These are phyloP conservation scores for Corticium candelabrum DNA, from an alignment of 37 sponge, comb jelly and placozoan species.

Conservation along the genomic window DNA sequence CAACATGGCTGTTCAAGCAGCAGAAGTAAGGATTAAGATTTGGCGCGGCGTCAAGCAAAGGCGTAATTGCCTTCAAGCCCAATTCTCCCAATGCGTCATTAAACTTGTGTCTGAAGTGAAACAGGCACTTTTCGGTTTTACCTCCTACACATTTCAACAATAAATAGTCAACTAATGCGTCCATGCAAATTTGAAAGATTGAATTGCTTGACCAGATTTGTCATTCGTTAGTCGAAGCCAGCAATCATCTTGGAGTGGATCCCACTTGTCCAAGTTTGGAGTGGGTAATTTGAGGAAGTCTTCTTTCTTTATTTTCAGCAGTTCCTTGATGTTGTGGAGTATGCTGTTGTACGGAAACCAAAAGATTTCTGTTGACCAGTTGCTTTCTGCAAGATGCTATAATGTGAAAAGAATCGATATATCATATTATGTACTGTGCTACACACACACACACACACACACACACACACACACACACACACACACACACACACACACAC, in stretches of 20 bases:
- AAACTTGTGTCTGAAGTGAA: background rate
- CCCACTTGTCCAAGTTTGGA: background rate
- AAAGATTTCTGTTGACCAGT: background rate
- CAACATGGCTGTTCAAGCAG: no score
- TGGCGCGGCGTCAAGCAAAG: background rate
- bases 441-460: no score
- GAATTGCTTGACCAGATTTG: background rate
- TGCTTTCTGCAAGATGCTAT: background rate
- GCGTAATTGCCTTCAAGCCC: background rate
- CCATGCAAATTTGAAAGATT: no score
- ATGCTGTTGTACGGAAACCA: background rate
- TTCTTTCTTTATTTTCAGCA: background rate
- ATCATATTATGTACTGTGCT: no score
- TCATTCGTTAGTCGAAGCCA: background rate
- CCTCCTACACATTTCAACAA: no score
- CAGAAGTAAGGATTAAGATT: background rate
- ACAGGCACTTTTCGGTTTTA: no score
- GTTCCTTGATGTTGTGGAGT: background rate
- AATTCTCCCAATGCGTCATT: background rate
- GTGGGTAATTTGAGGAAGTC: background rate
- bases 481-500: no score
- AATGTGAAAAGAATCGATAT: background rate
- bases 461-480: no score
- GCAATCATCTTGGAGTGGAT: background rate
- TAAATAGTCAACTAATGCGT: no score